These are phyloP conservation scores for Ceratina calcarata DNA, from an alignment of 1,140 invertebrate genomes.

Conservation along the genomic window DNA sequence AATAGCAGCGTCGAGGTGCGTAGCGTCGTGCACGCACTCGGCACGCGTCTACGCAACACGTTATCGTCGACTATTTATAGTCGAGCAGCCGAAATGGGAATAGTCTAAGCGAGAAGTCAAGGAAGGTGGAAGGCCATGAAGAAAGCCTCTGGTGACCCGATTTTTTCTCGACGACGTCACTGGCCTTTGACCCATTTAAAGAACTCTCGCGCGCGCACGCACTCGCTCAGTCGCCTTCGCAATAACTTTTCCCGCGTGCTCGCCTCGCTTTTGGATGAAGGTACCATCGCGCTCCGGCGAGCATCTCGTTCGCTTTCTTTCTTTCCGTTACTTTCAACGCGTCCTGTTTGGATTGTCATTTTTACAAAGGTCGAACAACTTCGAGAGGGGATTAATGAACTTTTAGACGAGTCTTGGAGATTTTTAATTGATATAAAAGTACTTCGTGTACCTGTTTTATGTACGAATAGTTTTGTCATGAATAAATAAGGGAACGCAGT, in stretches of 20 bases:
- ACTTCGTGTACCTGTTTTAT: too few relatives aligned
- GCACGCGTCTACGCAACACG: constrained; percentile 39
- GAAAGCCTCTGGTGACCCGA: constrained; percentile 58
- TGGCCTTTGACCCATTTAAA: constrained; percentile 41
- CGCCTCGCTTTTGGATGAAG: neutral
- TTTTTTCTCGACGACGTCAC: constrained; percentile 50
- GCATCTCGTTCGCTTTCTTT: too few relatives aligned
- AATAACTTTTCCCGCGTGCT: neutral
- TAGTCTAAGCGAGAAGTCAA: constrained; percentile 35
- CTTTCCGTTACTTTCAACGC: too few relatives aligned
- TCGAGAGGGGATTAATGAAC: too few relatives aligned
- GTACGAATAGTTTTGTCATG: neutral
- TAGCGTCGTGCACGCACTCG: constrained; percentile 32
- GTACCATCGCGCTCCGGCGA: too few relatives aligned
- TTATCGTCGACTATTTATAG: constrained; percentile 53
- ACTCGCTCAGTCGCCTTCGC: neutral
- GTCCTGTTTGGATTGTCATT: too few relatives aligned
- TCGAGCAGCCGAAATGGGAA: constrained; percentile 42
- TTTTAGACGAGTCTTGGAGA: too few relatives aligned
- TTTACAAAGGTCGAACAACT: too few relatives aligned
- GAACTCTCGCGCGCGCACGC: neutral
- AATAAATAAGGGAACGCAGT: neutral
- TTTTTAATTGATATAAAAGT: too few relatives aligned
- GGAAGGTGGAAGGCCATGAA: constrained; percentile 62
- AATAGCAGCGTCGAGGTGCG: constrained; percentile 25